Evolutionary conservation across 1,140 invertebrate genomes (phyloP), one percentile per base, ranked within the genome.

Genomic region (Alviniconcha marisindica): DNA sequence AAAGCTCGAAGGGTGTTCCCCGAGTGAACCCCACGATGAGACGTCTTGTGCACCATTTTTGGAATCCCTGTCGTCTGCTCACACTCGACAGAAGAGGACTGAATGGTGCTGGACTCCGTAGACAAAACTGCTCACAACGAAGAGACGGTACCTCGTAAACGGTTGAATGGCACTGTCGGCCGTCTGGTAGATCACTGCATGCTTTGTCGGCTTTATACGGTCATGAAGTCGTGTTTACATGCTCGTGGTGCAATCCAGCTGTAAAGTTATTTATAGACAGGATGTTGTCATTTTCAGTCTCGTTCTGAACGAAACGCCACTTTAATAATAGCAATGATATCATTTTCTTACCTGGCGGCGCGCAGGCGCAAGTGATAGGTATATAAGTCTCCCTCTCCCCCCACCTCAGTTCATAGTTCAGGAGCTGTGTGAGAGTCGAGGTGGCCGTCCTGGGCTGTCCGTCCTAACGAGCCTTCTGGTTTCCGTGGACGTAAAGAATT

Each of bases 1-100:
- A 71, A 85, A 24, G 76, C 81, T n/a, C 81, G 78, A 15, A 85
- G 84, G 31, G 84, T 82, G 63, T 85, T 85, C 48, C 84, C 84
- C 21, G 84, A 84, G 48, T 81, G 78, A 60, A 84, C 83, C 33
- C 66, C 83, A 33, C 51, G 51, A 56, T 81, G 66, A 24, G 66
- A 73, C 21, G 78, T 42, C 66, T 84, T 84, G 21, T 81, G 66
- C 51, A 84, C 83, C 83, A 84, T 84, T 7, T 4, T 36, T 31
- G 48, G 7, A 10, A 21, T 36, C 10, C 60, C 51, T 80, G 78
- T 80, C 78, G 56, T 66, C 56, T 80, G 56, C 56, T 76, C 42
- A 31, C 40, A 31, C 33, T 5, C 5, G 24, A 2, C 36, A 18
- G 31, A 10, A 24, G 2, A 15, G 10, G 44, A 51, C n/a, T 14